Evolutionary conservation across 2,797 vertebrate species (phyloP).

Genomic region (Strix occidentalis): DNA sequence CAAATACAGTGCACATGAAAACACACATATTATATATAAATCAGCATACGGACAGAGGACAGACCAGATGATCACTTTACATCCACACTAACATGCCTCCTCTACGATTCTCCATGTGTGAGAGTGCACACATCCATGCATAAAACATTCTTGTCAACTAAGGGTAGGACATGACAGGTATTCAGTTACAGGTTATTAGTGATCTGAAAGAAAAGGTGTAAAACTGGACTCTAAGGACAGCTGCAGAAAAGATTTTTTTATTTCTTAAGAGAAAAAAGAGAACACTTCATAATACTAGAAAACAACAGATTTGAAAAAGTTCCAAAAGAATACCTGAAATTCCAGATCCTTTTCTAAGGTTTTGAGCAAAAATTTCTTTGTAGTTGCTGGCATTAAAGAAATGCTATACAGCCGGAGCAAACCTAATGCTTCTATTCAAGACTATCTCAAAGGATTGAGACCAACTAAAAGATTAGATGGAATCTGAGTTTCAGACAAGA

Average conservation of each 20-base stretch:
- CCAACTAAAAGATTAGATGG: constrained; percentile 68
- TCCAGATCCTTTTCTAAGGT: constrained; percentile 30
- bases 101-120: neutral
- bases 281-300: neutral
- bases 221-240: neutral
- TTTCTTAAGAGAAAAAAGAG: neutral
- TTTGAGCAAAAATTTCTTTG: constrained; percentile 49
- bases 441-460: constrained; percentile 39
- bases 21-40: neutral
- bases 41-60: neutral
- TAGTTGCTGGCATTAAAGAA: constrained; percentile 58
- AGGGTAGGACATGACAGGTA: neutral
- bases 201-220: neutral
- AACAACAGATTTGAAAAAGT: constrained; percentile 23
- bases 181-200: constrained; percentile 38
- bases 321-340: constrained; percentile 55
- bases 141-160: neutral
- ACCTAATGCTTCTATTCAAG: constrained; percentile 64
- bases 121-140: neutral
- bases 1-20: neutral
- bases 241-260: neutral
- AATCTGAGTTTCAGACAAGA: constrained; percentile 73
- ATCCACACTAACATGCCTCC: neutral
- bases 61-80: neutral
- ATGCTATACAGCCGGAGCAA: constrained; percentile 45